A percentile compares a stretch with the other conserved stretches of the same genome.
Conservation (phyloP, 23 tunicate species). For the Ascidia mentula region DNA sequence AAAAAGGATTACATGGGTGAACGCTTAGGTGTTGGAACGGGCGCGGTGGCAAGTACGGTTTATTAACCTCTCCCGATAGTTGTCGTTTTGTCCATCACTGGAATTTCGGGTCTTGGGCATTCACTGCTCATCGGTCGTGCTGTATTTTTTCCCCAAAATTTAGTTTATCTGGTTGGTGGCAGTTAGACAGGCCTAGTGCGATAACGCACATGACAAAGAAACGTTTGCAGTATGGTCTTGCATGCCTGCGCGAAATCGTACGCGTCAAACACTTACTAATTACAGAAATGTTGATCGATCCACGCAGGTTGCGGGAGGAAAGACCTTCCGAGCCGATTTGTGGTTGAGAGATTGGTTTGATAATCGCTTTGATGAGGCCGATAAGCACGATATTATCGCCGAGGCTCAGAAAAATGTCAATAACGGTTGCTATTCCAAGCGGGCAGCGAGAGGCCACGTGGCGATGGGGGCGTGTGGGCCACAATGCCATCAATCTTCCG, state of each 20-base stretch:
- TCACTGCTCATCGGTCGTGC: too few relatives aligned
- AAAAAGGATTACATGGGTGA: constrained; percentile 1
- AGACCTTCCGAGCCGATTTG: not conserved
- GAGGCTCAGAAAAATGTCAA: not conserved
- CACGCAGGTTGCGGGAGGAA: too few relatives aligned
- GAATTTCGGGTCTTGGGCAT: too few relatives aligned
- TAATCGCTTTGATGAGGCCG: constrained; percentile 10
- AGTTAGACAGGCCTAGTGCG: too few relatives aligned
- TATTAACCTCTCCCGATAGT: not conserved
- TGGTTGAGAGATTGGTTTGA: not conserved
- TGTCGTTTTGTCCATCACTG: too few relatives aligned
- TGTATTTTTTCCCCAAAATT: too few relatives aligned
- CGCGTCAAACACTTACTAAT: too few relatives aligned
- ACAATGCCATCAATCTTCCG: not conserved
- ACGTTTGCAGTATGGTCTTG: too few relatives aligned
- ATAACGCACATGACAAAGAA: too few relatives aligned
- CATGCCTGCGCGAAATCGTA: too few relatives aligned
- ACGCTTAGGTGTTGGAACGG: not conserved
- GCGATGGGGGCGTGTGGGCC: not conserved
- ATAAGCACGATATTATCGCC: not conserved
- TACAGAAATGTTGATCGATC: not conserved
- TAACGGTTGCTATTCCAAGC: constrained; percentile 8
- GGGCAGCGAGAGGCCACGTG: too few relatives aligned
- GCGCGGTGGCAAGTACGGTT: not conserved
- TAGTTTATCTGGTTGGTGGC: too few relatives aligned